These are phyloP conservation scores for Agrypnia vestita DNA, from an alignment of 1,140 invertebrate species.

Conservation along the genomic window DNA sequence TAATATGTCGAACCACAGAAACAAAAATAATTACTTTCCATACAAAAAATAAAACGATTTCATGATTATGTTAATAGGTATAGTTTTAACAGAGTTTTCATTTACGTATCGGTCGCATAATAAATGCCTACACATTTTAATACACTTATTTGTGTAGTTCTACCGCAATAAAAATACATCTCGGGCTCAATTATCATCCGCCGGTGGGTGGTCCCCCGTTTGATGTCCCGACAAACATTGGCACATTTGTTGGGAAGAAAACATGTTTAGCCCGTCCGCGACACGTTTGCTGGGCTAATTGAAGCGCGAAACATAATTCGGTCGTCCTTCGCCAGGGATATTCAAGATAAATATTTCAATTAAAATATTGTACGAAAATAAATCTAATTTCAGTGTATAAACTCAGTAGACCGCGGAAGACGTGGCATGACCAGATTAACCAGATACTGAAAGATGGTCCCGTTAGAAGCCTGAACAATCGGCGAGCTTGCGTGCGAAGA, in stretches of 20 bases:
- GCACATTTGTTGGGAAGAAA: constrained; percentile 19
- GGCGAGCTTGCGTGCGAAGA: too few species aligned
- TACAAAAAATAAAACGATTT: neutral
- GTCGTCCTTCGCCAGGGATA: constrained; percentile 11
- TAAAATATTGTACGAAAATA: too few species aligned
- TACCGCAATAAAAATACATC: neutral
- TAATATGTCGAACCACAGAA: neutral
- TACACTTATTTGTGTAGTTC: neutral
- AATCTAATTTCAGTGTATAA: too few species aligned
- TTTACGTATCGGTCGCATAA: neutral
- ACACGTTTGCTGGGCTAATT: constrained; percentile 46
- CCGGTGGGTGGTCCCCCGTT: neutral
- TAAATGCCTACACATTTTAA: neutral
- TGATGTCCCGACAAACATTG: constrained; percentile 23
- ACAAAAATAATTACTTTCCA: neutral
- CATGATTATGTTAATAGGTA: neutral
- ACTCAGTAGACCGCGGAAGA: too few species aligned
- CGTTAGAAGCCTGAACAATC: too few species aligned
- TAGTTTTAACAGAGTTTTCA: neutral
- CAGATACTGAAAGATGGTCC: too few species aligned
- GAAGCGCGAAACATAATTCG: constrained; percentile 47
- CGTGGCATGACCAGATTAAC: too few species aligned
- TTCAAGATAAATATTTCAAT: neutral
- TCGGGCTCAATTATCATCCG: constrained; percentile 10
- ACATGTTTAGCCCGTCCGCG: constrained; percentile 38